phyloP scores from a whole-genome alignment of 2,888 invertebrate species.

The Heliothis peltigera region DNA sequence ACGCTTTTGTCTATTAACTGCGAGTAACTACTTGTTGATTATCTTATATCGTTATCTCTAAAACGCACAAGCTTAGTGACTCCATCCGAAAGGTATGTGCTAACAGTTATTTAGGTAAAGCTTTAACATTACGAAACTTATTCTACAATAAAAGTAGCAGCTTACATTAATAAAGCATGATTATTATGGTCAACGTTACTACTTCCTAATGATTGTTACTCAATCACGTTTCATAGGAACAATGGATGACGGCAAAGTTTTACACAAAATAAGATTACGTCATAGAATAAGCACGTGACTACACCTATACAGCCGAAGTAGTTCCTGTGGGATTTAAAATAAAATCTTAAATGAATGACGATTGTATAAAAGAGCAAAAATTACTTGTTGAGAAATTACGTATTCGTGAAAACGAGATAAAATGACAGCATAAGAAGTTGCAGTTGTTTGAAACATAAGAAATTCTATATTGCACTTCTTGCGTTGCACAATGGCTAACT shows the following conservation, averaged over 20 bases:
- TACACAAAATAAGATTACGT: slow-evolving; percentile 58
- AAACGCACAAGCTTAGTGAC: slow-evolving; percentile 49
- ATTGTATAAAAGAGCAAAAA: background rate
- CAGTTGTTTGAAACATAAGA: slow-evolving; percentile 24
- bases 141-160: slow-evolving; percentile 16
- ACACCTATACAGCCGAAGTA: slow-evolving; percentile 11
- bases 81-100: slow-evolving; percentile 53
- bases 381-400: background rate
- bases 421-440: slow-evolving; percentile 23
- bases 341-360: slow-evolving; percentile 1
- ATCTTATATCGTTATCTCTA: slow-evolving; percentile 43
- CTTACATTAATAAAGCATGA: slow-evolving; percentile 30
- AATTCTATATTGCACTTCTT: slow-evolving; percentile 40
- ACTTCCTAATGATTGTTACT: slow-evolving; percentile 56
- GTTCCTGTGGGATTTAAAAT: slow-evolving; percentile 25
- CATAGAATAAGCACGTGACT: slow-evolving; percentile 35
- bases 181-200: slow-evolving; percentile 51
- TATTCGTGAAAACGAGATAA: slow-evolving; percentile 21
- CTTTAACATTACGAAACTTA: slow-evolving; percentile 18
- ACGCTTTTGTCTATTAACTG: slow-evolving; percentile 50
- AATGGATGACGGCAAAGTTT: slow-evolving; percentile 53
- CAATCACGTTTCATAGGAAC: slow-evolving; percentile 54
- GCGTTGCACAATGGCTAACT: slow-evolving; percentile 35
- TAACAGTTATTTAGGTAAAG: slow-evolving; percentile 34
- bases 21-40: slow-evolving; percentile 42